Base-by-base conservation (phyloP, 1,140 invertebrate species). In the Acromyrmex charruanus region DNA sequence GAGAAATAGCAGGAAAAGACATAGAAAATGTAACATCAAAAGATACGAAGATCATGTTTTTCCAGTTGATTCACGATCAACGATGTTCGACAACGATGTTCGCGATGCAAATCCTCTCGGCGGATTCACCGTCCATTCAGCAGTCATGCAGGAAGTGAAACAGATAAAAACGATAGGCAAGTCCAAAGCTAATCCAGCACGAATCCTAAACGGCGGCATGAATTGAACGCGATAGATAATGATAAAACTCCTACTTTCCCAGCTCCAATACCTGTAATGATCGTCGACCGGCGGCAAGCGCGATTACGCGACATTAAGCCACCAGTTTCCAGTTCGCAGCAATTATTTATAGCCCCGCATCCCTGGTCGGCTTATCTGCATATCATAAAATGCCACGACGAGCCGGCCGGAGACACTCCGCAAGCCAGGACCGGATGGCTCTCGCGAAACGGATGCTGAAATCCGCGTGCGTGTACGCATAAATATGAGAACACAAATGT, bases 291-390 rank as follows among this genome's bases (percentile, higher is more conserved):
- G 25, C 79, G 51, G 79, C 79, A 35, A 58, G 66, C 79, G 66
- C 79, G 79, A 72, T 81, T 81, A 72, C 79, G 79, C 66, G 51
- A 35, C 53, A 81, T 81, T 81, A 81, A 81, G 79, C 79, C 79
- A 72, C 79, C 66, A 69, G 79, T 81, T 81, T 81, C 79, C 66
- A 81, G 79, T 81, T 81, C 21, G 66, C 51, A 31, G 65, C 79
- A 81, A 81, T 81, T 81, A 81, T 81, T 81, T 81, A 81, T 81
- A 81, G 66, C 25, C 66, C 79, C 66, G 79, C 79, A 81, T 81
- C 79, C 31, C 66, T 21, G 10, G 51, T 16, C 35, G 51, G 79
- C 66, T 81, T 81, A 81, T 81, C 66, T 81, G 79, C 79, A 81
- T 81, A 81, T 81, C 79, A 35, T 81, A 81, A 81, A 81, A 72